Conservation (phyloP, 2,888 invertebrate genomes). For the Andrena flavipes region DNA sequence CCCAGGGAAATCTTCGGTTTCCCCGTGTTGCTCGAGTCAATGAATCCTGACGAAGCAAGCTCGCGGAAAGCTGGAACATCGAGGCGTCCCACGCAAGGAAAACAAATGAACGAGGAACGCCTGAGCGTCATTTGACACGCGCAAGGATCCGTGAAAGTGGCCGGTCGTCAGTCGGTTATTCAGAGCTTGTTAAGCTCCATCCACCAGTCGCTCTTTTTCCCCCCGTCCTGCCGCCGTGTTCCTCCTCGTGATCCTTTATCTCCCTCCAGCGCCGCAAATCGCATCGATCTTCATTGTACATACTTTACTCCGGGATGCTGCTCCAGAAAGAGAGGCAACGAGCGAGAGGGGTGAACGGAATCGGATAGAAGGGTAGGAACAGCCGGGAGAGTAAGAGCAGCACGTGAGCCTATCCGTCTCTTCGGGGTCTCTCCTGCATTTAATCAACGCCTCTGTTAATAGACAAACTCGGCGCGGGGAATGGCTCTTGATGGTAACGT, state of each 20-base stretch:
- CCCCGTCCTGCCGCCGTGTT: slow-evolving; percentile 26
- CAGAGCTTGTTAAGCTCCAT: slow-evolving; percentile 76
- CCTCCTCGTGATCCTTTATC: slow-evolving; percentile 42
- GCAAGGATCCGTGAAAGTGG: slow-evolving; percentile 74
- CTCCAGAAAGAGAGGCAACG: background rate
- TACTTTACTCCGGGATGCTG: slow-evolving; percentile 62
- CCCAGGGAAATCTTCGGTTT: background rate
- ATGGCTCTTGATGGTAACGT: slow-evolving; percentile 78
- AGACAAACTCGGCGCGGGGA: slow-evolving; percentile 82
- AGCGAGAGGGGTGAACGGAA: background rate
- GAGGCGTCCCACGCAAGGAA: slow-evolving; percentile 26
- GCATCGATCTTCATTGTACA: slow-evolving; percentile 79
- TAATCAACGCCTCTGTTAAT: slow-evolving; percentile 83
- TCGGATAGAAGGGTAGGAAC: slow-evolving; percentile 2
- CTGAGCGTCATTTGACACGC: slow-evolving; percentile 60
- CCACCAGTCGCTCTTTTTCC: slow-evolving; percentile 30
- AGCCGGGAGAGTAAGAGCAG: slow-evolving; percentile 51
- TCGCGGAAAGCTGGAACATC: background rate
- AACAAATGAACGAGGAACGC: slow-evolving; percentile 41
- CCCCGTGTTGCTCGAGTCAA: background rate
- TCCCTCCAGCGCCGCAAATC: slow-evolving; percentile 62
- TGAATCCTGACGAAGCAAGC: slow-evolving; percentile 1
- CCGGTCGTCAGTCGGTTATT: slow-evolving; percentile 77
- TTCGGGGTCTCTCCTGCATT: slow-evolving; percentile 72
- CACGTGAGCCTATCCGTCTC: slow-evolving; percentile 77